phyloP scores from a whole-genome alignment of 2,888 invertebrate species.

The Limnephilus auricula region DNA sequence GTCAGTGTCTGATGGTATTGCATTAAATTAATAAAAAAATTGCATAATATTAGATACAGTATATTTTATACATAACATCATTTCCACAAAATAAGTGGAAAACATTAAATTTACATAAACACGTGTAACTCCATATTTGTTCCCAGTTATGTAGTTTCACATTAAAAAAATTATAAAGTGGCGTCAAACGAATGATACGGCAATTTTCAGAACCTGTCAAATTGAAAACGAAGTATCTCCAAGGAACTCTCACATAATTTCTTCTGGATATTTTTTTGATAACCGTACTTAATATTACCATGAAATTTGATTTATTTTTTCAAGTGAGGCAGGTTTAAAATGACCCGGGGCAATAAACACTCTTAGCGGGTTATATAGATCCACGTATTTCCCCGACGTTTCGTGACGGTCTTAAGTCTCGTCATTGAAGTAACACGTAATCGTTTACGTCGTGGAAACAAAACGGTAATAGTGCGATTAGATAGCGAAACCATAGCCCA shows the following conservation, averaged over 20 bases:
- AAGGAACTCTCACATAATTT: background rate
- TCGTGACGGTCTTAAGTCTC: background rate
- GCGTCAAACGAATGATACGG: background rate
- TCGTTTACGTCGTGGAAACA: background rate
- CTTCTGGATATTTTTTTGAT: background rate
- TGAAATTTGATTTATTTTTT: background rate
- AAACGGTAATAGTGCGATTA: background rate
- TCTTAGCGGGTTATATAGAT: background rate
- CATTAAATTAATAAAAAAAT: too few relatives aligned
- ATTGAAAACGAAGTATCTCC: background rate
- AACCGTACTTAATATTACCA: background rate
- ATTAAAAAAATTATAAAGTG: too few relatives aligned
- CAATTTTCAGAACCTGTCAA: background rate
- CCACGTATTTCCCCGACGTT: background rate
- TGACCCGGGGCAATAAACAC: background rate
- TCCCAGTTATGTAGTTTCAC: too few relatives aligned
- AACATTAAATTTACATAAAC: too few relatives aligned
- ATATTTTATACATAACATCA: too few relatives aligned
- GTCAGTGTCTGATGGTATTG: too few relatives aligned
- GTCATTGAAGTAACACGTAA: background rate
- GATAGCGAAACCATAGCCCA: too few relatives aligned
- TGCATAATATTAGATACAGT: too few relatives aligned
- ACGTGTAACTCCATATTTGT: too few relatives aligned
- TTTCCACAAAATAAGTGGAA: too few relatives aligned
- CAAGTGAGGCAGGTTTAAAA: background rate